A percentile compares a stretch with the other conserved stretches of the same genome.
Evolutionary conservation across 64 coral and sea anemone species (phyloP).

Genomic region (Porites lutea): DNA sequence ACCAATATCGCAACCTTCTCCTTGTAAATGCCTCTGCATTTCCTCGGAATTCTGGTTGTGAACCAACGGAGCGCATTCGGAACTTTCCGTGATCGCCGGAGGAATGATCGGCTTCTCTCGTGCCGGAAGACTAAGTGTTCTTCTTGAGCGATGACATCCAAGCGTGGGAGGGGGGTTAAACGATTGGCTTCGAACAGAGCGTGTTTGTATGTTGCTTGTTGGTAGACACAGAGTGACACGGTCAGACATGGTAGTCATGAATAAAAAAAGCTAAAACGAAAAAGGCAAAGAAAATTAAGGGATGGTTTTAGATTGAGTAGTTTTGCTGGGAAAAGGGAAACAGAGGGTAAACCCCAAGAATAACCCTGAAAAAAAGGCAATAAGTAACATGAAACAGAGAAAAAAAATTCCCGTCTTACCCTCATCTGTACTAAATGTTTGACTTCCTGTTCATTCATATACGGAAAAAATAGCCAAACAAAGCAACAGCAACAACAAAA

Average conservation of each 20-base stretch:
- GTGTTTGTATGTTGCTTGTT: slow-evolving; percentile 32
- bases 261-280: not conserved
- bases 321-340: too few relatives aligned
- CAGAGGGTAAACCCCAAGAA: too few relatives aligned
- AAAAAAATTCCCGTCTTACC: too few relatives aligned
- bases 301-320: too few relatives aligned
- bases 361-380: too few relatives aligned
- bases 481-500: too few relatives aligned
- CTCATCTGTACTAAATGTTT: too few relatives aligned
- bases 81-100: slow-evolving; percentile 24
- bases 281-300: too few relatives aligned
- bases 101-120: slow-evolving; percentile 78
- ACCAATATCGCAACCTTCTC: slow-evolving; percentile 44
- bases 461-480: too few relatives aligned
- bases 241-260: slow-evolving; percentile 56
- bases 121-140: slow-evolving; percentile 76
- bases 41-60: not conserved
- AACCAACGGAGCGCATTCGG: not conserved
- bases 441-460: too few relatives aligned
- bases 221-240: slow-evolving; percentile 22
- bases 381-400: too few relatives aligned
- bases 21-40: not conserved
- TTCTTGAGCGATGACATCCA: slow-evolving; percentile 47
- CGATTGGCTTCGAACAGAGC: slow-evolving; percentile 59
- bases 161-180: slow-evolving; percentile 59